Base-by-base conservation (phyloP, 2,888 invertebrate species). In the Ditula angustiorana region DNA sequence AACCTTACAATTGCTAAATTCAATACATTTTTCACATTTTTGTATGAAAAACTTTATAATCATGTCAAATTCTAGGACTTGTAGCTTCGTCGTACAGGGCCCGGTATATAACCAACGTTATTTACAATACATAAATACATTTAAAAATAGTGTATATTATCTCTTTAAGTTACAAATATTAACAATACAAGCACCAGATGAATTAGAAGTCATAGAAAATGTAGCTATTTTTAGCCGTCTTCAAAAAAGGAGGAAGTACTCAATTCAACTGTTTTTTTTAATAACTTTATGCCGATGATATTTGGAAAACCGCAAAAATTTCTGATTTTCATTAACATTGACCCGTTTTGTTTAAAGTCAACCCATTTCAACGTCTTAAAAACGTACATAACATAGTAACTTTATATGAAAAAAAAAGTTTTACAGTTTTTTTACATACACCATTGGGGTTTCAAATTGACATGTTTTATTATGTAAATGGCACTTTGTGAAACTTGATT, bases 81-180 rank as follows among this genome's bases (percentile, higher is more conserved):
- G n/a, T n/a, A n/a, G n/a, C n/a, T n/a, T n/a, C n/a, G n/a, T n/a
- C n/a, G n/a, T n/a, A n/a, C n/a, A n/a, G n/a, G n/a, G n/a, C n/a
- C n/a, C n/a, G 79, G 75, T 75, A 70, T 80, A 80, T 80, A 80
- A 75, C 73, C 69, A 72, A 83, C 82, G 80, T 87, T 90, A 90
- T 90, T 82, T 90, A 90, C 90, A 90, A 79, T 83, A 78, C 80
- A 75, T 76, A 78, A 77, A 75, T 73, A 75, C 71, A 78, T 72
- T 67, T 62, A 76, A 75, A 77, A 75, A 69, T 68, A 66, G 66
- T 74, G 70, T 66, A 65, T 71, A 65, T 71, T 67, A 69, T 68
- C 67, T 69, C 68, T 74, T 53, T 44, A 26, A 5, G 44, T 52
- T 60, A 53, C 67, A 75, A 69, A 74, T 74, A 72, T 77, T 78